Evolutionary conservation across 2,113 vertebrate genomes (phyloP).

Genomic region (Bettongia penicillata): DNA sequence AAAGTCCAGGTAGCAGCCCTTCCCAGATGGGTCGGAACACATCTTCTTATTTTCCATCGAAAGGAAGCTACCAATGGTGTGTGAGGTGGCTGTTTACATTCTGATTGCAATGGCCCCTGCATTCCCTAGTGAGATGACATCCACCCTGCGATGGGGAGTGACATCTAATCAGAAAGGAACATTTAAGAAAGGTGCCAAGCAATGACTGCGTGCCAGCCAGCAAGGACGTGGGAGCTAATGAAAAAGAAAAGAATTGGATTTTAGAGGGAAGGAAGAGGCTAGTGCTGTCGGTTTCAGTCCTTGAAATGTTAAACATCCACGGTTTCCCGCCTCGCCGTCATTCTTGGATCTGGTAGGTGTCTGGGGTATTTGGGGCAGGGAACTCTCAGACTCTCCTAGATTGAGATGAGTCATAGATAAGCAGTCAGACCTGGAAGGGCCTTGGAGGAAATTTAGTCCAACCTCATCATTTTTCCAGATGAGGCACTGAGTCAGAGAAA

Average conservation of each 20-base stretch:
- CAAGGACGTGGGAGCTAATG: conserved; percentile 17
- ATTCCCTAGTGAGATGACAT: conserved; percentile 59
- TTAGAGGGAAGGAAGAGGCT: background rate
- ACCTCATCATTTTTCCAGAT: background rate
- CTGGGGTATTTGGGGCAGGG: background rate
- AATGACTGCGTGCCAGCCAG: conserved; percentile 60
- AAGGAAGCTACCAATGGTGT: conserved; percentile 71
- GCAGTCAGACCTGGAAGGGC: background rate
- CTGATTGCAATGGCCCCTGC: conserved; percentile 76
- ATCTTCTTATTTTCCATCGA: conserved; percentile 74
- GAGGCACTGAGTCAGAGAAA: background rate
- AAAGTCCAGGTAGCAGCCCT: conserved; percentile 75
- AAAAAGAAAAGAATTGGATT: conserved; percentile 45
- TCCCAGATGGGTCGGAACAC: conserved; percentile 76
- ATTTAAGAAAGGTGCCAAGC: conserved; percentile 71
- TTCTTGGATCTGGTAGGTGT: conserved; percentile 87
- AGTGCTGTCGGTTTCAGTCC: background rate
- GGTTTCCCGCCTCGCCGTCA: conserved; percentile 81
- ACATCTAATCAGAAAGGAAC: conserved; percentile 72
- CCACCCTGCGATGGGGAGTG: conserved; percentile 73
- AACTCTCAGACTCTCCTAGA: conserved; percentile 4
- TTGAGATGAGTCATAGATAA: background rate
- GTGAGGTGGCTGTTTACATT: conserved; percentile 71
- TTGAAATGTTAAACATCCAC: conserved; percentile 82
- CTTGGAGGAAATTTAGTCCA: background rate